Conservation (phyloP, 2,113 vertebrate species). For the Strigops habroptila region DNA sequence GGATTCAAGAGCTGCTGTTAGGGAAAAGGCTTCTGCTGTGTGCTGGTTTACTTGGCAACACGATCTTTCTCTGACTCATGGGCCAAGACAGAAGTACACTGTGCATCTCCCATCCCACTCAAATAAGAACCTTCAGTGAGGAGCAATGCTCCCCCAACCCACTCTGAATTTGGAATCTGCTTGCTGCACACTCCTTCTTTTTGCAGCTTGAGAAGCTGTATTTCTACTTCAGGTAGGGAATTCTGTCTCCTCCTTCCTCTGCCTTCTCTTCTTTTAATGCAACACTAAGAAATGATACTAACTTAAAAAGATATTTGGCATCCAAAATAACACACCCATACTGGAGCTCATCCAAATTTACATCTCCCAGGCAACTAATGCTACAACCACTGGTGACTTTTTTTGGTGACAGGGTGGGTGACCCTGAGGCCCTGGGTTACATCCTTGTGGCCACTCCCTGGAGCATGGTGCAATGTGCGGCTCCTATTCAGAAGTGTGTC, state of each 20-base stretch:
- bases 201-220: not conserved
- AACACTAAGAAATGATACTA: not conserved
- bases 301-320: not conserved
- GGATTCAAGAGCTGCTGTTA: not conserved
- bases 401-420: not conserved
- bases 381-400: not conserved
- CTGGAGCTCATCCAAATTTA: not conserved
- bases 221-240: not conserved
- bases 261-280: not conserved
- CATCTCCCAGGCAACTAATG: not conserved
- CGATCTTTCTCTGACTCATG: not conserved
- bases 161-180: not conserved
- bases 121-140: not conserved
- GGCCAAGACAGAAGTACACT: not conserved
- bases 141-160: not conserved
- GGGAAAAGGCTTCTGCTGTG: not conserved
- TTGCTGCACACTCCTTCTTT: not conserved
- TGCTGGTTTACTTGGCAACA: not conserved
- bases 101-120: not conserved
- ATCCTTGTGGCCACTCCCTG: not conserved
- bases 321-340: not conserved
- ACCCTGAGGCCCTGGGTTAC: not conserved
- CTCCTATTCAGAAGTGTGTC: not conserved
- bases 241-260: not conserved
- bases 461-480: not conserved